Evolutionary conservation across 2,888 invertebrate genomes (phyloP).

Genomic region (Terebella lapidaria): DNA sequence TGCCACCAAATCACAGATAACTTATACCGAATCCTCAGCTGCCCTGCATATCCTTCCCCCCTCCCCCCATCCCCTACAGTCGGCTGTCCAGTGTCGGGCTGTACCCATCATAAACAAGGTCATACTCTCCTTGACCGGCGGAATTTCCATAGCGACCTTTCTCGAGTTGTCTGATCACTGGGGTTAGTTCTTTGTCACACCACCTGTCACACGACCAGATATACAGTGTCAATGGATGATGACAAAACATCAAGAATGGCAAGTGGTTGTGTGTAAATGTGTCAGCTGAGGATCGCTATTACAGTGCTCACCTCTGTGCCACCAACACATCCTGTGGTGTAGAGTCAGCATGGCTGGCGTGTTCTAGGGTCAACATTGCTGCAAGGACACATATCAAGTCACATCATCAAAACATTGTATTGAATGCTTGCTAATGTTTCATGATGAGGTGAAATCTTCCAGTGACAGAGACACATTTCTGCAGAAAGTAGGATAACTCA

Average conservation of each 20-base stretch:
- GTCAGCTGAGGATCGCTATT: background rate
- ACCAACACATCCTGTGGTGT: slow-evolving; percentile 32
- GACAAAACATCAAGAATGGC: background rate
- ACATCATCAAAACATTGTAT: background rate
- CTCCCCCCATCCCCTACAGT: no score
- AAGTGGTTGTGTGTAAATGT: background rate
- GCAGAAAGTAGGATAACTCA: background rate
- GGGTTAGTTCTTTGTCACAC: slow-evolving; percentile 16
- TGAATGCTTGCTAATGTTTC: background rate
- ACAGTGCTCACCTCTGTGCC: slow-evolving; percentile 34
- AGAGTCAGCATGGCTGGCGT: slow-evolving; percentile 37
- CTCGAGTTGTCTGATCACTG: background rate
- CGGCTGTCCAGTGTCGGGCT: background rate
- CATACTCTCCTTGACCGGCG: background rate
- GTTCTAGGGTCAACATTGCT: slow-evolving; percentile 36
- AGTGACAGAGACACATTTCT: background rate
- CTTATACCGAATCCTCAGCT: no score
- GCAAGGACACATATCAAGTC: background rate
- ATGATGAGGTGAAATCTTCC: background rate
- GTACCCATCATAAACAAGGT: slow-evolving; percentile 15
- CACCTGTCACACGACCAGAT: slow-evolving; percentile 12
- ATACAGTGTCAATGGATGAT: background rate
- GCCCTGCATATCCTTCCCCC: no score
- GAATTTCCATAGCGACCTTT: slow-evolving; percentile 4
- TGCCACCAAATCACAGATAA: no score